Percentiles rank a stretch among this genome's conserved stretches.
Conservation (phyloP, 2,797 vertebrate species). For the Sibirionetta formosa region DNA sequence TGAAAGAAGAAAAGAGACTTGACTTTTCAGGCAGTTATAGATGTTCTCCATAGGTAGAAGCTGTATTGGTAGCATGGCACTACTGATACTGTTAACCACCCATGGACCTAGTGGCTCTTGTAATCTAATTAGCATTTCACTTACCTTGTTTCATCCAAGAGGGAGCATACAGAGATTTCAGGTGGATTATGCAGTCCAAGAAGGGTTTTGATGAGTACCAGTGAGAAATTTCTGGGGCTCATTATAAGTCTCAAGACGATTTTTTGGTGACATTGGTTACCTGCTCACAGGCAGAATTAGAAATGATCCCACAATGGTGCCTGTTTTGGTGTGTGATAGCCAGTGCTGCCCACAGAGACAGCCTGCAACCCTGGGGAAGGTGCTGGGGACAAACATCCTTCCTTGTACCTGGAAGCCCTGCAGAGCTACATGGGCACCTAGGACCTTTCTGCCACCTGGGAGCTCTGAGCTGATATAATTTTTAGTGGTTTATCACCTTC, state of each 20-base stretch:
- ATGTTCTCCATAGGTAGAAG: background rate
- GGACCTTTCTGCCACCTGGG: background rate
- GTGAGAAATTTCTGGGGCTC: background rate
- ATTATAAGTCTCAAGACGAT: background rate
- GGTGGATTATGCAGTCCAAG: background rate
- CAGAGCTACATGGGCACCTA: background rate
- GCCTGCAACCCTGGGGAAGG: background rate
- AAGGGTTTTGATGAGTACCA: background rate
- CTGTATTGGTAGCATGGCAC: background rate
- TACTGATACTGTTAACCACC: background rate
- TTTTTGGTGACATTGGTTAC: background rate
- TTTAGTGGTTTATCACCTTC: background rate
- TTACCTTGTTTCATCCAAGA: background rate
- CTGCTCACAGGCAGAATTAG: background rate
- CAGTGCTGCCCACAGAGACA: background rate
- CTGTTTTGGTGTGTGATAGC: background rate
- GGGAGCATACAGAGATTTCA: background rate
- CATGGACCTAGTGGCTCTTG: background rate
- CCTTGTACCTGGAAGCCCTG: background rate
- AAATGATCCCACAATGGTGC: background rate
- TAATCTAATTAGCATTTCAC: background rate
- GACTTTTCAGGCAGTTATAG: background rate
- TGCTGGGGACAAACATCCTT: background rate
- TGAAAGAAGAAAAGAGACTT: background rate
- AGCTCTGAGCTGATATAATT: background rate